Base-by-base conservation (phyloP, 2,888 invertebrate species). In the Ariolimax columbianus region DNA sequence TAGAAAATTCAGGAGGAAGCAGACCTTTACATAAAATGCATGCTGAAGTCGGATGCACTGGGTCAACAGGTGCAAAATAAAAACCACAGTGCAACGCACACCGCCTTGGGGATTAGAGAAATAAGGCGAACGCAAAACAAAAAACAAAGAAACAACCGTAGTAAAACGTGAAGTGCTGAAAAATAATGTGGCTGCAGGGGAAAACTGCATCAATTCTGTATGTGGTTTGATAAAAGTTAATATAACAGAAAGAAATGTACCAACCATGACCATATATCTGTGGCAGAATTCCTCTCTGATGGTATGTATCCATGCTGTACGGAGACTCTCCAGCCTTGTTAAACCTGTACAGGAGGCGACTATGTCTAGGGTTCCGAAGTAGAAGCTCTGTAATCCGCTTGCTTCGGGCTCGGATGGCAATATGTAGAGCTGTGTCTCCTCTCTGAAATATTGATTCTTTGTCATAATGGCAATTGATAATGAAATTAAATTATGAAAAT, bases 241-340 rank as follows among this genome's bases (percentile, higher is more conserved):
- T n/a, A n/a, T n/a, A n/a, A n/a, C n/a, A n/a, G n/a, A n/a, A 70
- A 38, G 38, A 70, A 36, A 51, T 47, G 63, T 55, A 95, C 95
- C 95, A 95, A 95, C 98, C 95, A 33, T 98, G 97, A 47, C 98
- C 98, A 94, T 98, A 98, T 92, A 99, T 98, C 94, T 98, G 98
- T 3, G 98, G 97, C 66, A 99, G 95, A 90, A 99, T 98, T 0
- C 98, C 97, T 94, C 98, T 98, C 92, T 97, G 97, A 95, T 98
- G 97, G 91, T 96, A 96, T 93, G 98, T 96, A 95, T 99, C 99
- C 91, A 99, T 98, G 93, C 97, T 98, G 94, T 99, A 99, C 0
- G 99, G 98, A 0, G 99, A 99, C 94, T 99, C 99, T 77, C 98
- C 98, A 30, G 97, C 95, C 91, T 97, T 96, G 94, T 99, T 99